Percentiles rank a stretch among this genome's conserved stretches.
Evolutionary conservation across 2,113 vertebrate genomes (phyloP).

Genomic region (Petroica traversi): DNA sequence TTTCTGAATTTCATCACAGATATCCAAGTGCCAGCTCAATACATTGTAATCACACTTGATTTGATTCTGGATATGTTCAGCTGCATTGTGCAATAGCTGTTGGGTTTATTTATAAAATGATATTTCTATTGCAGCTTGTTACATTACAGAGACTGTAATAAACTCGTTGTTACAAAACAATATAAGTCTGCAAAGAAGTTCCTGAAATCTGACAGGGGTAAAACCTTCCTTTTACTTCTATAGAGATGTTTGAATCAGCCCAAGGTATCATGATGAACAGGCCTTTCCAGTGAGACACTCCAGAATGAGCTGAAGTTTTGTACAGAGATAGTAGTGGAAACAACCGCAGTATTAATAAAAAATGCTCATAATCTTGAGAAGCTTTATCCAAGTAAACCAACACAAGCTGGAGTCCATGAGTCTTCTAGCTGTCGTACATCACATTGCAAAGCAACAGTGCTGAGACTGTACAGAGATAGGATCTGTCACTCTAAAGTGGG

Average conservation of each 20-base stretch:
- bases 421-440: neutral
- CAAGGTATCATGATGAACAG: neutral
- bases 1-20: neutral
- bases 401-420: neutral
- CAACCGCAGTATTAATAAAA: neutral
- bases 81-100: neutral
- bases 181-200: neutral
- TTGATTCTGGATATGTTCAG: neutral
- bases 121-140: neutral
- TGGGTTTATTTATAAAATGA: neutral
- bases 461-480: neutral
- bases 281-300: neutral
- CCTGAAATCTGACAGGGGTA: neutral
- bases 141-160: neutral
- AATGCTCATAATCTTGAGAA: neutral
- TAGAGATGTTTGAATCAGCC: neutral
- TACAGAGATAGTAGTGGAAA: neutral
- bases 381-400: neutral
- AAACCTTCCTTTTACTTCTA: neutral
- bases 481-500: rapidly evolving
- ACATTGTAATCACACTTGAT: neutral
- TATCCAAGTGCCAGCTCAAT: neutral
- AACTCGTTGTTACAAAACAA: neutral
- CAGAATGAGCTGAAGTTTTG: neutral
- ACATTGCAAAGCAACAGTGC: neutral